Evolutionary conservation across 2,888 invertebrate species (phyloP).

Genomic region (Ernsta delagoae): DNA sequence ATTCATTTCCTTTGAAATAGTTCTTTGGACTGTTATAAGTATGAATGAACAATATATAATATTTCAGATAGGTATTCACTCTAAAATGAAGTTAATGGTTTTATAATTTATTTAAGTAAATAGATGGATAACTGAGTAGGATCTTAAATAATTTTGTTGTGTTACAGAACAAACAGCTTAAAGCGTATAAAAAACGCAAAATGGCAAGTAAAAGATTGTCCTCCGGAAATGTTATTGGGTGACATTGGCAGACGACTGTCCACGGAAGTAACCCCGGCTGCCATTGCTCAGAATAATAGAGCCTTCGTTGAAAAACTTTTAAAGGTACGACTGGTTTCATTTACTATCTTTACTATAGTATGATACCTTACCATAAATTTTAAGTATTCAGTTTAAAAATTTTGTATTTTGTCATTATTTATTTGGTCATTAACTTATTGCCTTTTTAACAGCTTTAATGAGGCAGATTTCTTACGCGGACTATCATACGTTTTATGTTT

Average conservation of each 20-base stretch:
- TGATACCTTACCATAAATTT: too few species aligned
- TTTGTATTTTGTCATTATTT: too few species aligned
- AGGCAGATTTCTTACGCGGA: too few species aligned
- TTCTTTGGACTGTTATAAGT: neutral
- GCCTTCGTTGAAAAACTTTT: constrained; percentile 98
- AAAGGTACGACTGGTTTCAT: constrained; percentile 86
- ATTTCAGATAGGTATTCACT: too few species aligned
- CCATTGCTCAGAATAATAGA: constrained; percentile 98
- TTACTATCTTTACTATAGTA: too few species aligned
- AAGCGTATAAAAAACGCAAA: constrained; percentile 86
- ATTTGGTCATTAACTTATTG: too few species aligned
- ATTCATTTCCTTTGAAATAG: neutral
- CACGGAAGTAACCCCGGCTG: constrained; percentile 91
- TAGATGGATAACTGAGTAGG: too few species aligned
- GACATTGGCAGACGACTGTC: constrained; percentile 83
- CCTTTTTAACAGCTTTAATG: too few species aligned
- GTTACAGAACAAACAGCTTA: constrained; percentile 83
- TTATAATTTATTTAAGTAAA: neutral
- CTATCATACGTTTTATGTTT: too few species aligned
- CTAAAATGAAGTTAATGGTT: too few species aligned
- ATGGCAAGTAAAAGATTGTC: constrained; percentile 87
- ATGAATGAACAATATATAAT: too few species aligned
- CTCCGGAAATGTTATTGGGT: constrained; percentile 77
- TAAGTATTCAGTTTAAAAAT: too few species aligned
- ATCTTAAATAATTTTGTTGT: constrained; percentile 8